Base-by-base conservation (phyloP, 2,797 vertebrate genomes). In the Enteromius treurensis region DNA sequence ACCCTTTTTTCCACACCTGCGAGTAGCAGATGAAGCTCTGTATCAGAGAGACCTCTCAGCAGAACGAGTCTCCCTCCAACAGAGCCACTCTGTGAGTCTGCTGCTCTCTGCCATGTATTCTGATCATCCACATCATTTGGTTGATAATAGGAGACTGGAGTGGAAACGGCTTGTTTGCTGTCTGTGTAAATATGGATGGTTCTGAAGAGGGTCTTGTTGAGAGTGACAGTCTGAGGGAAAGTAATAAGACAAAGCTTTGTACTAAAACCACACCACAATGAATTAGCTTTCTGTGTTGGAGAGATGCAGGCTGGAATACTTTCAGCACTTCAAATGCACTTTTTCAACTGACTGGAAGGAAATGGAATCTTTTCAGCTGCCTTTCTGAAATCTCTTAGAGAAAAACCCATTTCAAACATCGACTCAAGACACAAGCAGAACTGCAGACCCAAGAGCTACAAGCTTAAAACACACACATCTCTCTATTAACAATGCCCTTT, bases 81-180 rank as follows among this genome's bases (percentile, higher is more conserved):
- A 87, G 74, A 79, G 45, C 15, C 80, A 49, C 65, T 77, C 80
- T 85, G 58, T 40, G n/a, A 81, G 70, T 62, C 70, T 37, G 62
- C 23, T 67, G 32, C 71, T 80, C 71, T 49, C 78, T 77, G 80
- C 71, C 81, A 85, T 74, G 45, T 40, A 47, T 80, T 81, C 60
- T 60, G 79, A 81, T 83, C 69, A 75, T 73, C 58, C 78, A 55
- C 49, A 64, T 87, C 70, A 81, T 85, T 85, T 69, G 86, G 65
- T 64, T 60, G 53, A 84, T 85, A 87, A 85, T 32, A 40, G 29
- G 9, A 76, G 67, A 85, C 55, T 76, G 11, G 71, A 69, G 60
- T 76, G 64, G 51, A 21, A 77, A 78, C 26, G 74, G 65, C 73
- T 75, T 51, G 62, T 69, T 68, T 60, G 40, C 70, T 53, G 26